Base-by-base conservation (phyloP, 1,140 invertebrate genomes). In the Mactra quadrangularis region DNA sequence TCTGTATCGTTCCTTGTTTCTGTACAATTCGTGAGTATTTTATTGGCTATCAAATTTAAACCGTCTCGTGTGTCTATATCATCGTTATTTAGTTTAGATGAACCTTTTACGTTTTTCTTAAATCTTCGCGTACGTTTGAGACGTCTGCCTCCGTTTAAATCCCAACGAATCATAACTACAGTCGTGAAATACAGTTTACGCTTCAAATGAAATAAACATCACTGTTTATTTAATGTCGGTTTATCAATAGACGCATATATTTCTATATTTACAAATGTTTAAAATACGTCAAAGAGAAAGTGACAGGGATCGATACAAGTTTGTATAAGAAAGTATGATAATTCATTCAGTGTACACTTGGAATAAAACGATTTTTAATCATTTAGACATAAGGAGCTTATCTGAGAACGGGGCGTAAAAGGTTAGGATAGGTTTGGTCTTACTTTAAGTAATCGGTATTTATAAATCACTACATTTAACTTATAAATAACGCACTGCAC, bases 141-240 rank as follows among this genome's bases (percentile, higher is more conserved):
- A 41, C 38, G 38, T 41, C 38, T 41, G 38, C 6, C 38, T 41
- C 38, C 38, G 15, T 7, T 41, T 41, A 41, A 41, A 15, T 15
- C 38, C 6, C 38, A 7, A 7, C 38, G 38, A 41, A 41, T 41
- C 38, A 41, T 41, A 15, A 7, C 15, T 41, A 7, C 6, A 41
- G 6, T 6, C 6, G 6, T 6, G 38, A 41, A 41, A 41, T 15
- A 15, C 15, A 6, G 38, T 41, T 7, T 15, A 6, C 15, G 38
- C 6, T 41, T 15, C 15, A 41, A 41, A 41, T 41, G 38, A 41
- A 41, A 41, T 41, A 15, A 41, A 41, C 45, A 71, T 29, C 29
- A n/a, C 45, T 71, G 68, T 71, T 71, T 71, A 71, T 71, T 71
- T 53, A 71, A 71, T 71, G 68, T 22, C 52, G 31, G 45, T 55